Conservation (phyloP, 2,113 vertebrate genomes). For the Halichoerus grypus region DNA sequence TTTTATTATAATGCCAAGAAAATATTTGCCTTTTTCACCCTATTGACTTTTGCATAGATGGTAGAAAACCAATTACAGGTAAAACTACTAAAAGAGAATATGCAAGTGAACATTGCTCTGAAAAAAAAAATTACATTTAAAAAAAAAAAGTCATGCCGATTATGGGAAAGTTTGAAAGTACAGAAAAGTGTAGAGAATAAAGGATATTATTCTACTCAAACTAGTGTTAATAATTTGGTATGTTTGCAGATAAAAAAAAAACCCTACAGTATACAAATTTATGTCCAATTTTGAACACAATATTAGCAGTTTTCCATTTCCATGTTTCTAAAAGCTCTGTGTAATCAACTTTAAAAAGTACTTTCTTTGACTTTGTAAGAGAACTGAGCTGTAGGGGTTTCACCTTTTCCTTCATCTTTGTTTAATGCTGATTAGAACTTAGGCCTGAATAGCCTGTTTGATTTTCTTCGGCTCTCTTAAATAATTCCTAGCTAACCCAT, state of each 20-base stretch:
- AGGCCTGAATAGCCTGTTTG: background rate
- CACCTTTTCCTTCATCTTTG: background rate
- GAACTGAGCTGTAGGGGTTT: background rate
- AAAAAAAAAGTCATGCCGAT: background rate
- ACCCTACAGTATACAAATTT: background rate
- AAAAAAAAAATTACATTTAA: background rate
- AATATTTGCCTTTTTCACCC: conserved; percentile 23
- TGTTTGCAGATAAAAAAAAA: background rate
- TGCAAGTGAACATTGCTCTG: background rate
- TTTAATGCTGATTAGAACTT: background rate
- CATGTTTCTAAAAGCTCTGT: background rate
- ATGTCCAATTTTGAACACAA: conserved; percentile 11
- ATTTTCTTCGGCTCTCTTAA: background rate
- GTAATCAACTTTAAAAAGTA: background rate
- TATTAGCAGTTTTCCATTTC: background rate
- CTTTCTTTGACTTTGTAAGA: conserved; percentile 19
- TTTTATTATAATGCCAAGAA: background rate
- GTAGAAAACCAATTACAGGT: background rate
- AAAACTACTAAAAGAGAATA: background rate
- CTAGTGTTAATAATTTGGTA: background rate
- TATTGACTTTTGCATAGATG: background rate
- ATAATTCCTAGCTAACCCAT: background rate
- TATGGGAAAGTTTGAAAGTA: background rate
- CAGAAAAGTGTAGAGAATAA: background rate
- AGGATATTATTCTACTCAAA: background rate